Percentiles rank a stretch among this genome's conserved stretches.
These are phyloP conservation scores for Trematocara unimaculatum DNA, from an alignment of 2,113 vertebrate genomes.

Conservation along the genomic window DNA sequence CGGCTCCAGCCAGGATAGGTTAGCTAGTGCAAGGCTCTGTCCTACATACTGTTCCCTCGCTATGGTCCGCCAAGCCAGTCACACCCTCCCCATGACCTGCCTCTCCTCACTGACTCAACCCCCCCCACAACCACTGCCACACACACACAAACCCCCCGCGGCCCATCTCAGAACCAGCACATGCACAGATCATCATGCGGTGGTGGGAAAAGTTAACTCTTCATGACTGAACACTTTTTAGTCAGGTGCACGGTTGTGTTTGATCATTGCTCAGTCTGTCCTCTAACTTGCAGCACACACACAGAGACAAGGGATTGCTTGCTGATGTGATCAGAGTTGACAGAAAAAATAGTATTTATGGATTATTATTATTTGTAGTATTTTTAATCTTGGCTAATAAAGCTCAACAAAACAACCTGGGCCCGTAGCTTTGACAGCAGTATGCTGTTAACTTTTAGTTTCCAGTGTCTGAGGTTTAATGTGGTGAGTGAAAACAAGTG, in stretches of 20 bases:
- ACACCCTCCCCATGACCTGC: slow-evolving; percentile 52
- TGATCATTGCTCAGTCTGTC: neutral
- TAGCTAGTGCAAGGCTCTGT: slow-evolving; percentile 63
- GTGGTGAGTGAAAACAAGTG: neutral
- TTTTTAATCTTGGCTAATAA: neutral
- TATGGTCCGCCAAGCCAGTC: slow-evolving; percentile 57
- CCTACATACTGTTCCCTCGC: slow-evolving; percentile 74
- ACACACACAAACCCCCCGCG: slow-evolving; percentile 19
- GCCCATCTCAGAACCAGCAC: slow-evolving; percentile 42
- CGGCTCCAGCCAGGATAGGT: slow-evolving; percentile 63
- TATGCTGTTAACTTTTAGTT: neutral
- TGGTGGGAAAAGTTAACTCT: slow-evolving; percentile 32
- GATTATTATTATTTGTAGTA: neutral
- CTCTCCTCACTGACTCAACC: slow-evolving; percentile 2
- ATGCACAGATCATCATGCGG: slow-evolving; percentile 34
- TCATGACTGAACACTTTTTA: neutral
- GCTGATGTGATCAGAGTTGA: neutral
- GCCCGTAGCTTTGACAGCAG: neutral
- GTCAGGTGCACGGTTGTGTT: slow-evolving; percentile 19
- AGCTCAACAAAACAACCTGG: neutral
- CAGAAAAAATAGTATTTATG: neutral
- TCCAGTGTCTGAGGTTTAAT: neutral
- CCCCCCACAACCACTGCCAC: neutral
- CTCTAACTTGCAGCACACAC: neutral
- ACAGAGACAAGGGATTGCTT: neutral